Evolutionary conservation across 92 coral and sea anemone genomes (phyloP), one percentile per base, ranked within the genome.

Genomic region (Meandrina meandrites): DNA sequence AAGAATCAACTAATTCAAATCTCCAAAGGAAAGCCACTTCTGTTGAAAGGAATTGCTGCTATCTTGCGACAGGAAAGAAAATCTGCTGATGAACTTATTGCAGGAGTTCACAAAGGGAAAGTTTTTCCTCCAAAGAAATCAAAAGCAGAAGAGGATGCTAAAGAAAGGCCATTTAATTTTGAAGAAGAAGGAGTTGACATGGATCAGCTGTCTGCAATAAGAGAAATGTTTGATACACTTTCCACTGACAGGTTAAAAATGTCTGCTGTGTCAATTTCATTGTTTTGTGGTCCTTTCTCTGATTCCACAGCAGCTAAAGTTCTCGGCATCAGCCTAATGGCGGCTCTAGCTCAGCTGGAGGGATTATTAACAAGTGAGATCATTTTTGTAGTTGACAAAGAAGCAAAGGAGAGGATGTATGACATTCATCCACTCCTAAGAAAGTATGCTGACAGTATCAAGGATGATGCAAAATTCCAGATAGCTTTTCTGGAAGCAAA

Each of bases 351-450:
- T 58, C 83, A 89, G 76, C 67, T 94, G 15, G 95, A 94, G 71
- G n/a, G 88, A 11, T 88, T 94, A 8, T 81, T 69, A 18, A 70
- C 79, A 57, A 81, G 83, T 27, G 80, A 73, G 57, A 71, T 92
- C 21, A 83, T 92, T 27, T 28, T 62, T 54, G 70, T 79, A 19
- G 87, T 51, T 35, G 88, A 90, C 32, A 54, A 48, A 17, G 81
- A 82, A 60, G 89, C 78, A 37, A 87, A 94, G 47, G 87, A 90
- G 79, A 69, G 79, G 32, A 78, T 68, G 75, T 94, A 92, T 76
- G 93, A 94, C 75, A 92, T 90, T 79, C 97, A 94, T 80, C 89
- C 93, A 17, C 80, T 91, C n/a, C 72, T 92, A 57, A 84, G 66
- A 69, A 91, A 90, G 40, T 90, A 87, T 88, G 90, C 93, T 18